These are phyloP conservation scores for Ellobius talpinus DNA, from an alignment of 2,113 vertebrate genomes.

Conservation along the genomic window DNA sequence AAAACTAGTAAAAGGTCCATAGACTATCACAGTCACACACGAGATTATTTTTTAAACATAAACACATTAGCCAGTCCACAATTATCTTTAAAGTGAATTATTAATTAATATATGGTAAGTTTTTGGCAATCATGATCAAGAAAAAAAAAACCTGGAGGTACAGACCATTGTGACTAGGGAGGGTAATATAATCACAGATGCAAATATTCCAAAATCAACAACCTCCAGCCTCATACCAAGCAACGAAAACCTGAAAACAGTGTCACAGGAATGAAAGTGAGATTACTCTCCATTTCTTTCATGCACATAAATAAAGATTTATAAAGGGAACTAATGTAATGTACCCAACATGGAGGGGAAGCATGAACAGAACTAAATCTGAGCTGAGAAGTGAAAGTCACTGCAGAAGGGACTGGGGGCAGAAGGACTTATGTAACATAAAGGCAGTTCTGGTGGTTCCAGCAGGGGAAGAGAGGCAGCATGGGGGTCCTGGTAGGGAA, in stretches of 20 bases:
- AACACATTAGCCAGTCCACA: slow-evolving; percentile 7
- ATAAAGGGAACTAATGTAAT: slow-evolving; percentile 24
- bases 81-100: slow-evolving; percentile 26
- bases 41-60: background rate
- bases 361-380: background rate
- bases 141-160: slow-evolving; percentile 1
- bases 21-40: background rate
- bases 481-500: background rate
- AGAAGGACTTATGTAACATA: background rate
- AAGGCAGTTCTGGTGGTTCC: background rate
- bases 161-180: slow-evolving; percentile 34
- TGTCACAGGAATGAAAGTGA: slow-evolving; percentile 31
- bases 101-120: slow-evolving; percentile 35
- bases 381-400: background rate
- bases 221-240: background rate
- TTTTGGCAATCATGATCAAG: background rate
- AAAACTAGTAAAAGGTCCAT: background rate
- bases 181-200: slow-evolving; percentile 5
- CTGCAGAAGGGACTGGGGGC: background rate
- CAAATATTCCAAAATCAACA: slow-evolving; percentile 15
- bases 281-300: slow-evolving; percentile 32
- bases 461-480: background rate
- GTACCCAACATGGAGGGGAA: too few species aligned
- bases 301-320: background rate
- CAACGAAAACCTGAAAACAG: slow-evolving; percentile 5